Base-by-base conservation (phyloP, 2,797 vertebrate species). In the Trachops cirrhosus region DNA sequence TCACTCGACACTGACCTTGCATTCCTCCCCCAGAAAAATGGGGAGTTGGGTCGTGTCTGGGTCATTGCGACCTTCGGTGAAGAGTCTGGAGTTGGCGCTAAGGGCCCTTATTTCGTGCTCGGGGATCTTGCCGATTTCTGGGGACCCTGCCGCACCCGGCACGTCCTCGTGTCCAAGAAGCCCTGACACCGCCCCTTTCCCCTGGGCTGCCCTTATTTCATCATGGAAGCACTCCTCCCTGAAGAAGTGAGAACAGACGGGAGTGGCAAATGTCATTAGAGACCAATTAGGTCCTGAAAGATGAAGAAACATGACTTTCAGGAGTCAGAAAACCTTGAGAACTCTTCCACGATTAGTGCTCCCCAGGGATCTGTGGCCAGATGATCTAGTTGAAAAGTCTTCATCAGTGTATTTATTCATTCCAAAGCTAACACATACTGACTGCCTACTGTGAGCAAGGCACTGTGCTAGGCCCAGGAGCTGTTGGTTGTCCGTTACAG, bases 251-350 rank as follows among this genome's bases (percentile, higher is more conserved):
- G 34, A 67, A 37, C 26, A 80, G 52, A 77, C 8, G n/a, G 32
- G 50, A 9, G 32, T 26, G 54, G 50, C 11, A 19, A 9, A 16
- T 87, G 19, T 34, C 85, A 6, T 32, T 88, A 18, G 16, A 48
- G 34, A 88, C 57, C 24, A 50, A 12, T 92, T 88, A 89, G 74
- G 26, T 68, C 77, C 41, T 48, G 77, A 44, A 93, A 80, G 57
- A 75, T 89, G 39, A 7, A 68, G 88, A 73, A 75, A 9, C 21
- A 41, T 68, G 52, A 82, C 41, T 92, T 80, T 59, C 5, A 9
- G 10, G 22, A 52, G 37, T 77, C 16, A 10, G 41, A 68, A 70
- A 57, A 41, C 70, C 16, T 62, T 52, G 5, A 5, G 34, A 44
- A 12, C 22, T 12, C 32, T 75, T 78, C 46, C 78, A 2, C 90